Percentiles rank a stretch among this genome's conserved stretches.
Conservation (phyloP, 2,797 vertebrate genomes). For the Rhincodon typus region DNA sequence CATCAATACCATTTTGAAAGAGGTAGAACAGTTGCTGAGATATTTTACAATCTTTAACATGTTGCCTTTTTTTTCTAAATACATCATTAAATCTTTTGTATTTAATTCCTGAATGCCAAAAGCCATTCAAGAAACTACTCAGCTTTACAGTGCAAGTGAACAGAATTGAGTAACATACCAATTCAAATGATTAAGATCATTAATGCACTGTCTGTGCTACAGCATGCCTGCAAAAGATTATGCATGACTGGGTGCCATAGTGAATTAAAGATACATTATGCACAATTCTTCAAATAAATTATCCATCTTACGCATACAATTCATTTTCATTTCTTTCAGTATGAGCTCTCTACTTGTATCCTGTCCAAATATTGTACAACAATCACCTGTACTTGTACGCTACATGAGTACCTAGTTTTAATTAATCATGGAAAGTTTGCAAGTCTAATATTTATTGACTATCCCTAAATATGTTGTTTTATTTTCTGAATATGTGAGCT, state of each 20-base stretch:
- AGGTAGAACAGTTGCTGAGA: background rate
- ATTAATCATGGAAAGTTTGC: background rate
- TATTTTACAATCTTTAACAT: background rate
- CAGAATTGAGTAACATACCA: no score
- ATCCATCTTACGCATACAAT: background rate
- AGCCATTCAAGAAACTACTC: background rate
- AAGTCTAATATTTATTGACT: background rate
- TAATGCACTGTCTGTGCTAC: background rate
- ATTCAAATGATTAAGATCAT: background rate
- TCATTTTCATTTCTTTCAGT: background rate
- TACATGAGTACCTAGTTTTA: background rate
- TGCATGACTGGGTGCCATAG: background rate
- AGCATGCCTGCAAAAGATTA: background rate
- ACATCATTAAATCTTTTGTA: background rate
- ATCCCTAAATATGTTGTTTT: background rate
- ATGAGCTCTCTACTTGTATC: background rate
- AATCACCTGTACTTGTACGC: background rate
- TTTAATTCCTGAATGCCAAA: no score
- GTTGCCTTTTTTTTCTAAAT: background rate
- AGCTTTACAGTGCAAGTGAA: background rate
- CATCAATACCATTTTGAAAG: background rate
- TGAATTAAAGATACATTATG: background rate
- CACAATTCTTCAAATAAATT: background rate
- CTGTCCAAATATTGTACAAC: background rate
- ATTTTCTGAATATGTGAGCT: background rate